These are phyloP conservation scores for Eilema caniola DNA, from an alignment of 2,888 invertebrate species.

Conservation along the genomic window DNA sequence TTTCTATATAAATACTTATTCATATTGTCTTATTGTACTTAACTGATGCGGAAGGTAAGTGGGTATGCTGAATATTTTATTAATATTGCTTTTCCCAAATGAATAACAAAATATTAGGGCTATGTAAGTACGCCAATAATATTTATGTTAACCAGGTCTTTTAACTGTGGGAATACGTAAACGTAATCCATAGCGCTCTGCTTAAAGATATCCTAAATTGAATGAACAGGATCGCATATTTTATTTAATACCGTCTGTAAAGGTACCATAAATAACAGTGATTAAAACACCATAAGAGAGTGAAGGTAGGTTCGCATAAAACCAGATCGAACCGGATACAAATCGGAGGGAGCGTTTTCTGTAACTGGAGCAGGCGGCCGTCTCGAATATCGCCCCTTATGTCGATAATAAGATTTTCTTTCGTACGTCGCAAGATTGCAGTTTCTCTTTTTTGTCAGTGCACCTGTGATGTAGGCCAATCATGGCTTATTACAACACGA, in stretches of 20 bases:
- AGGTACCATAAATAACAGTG: conserved; percentile 67
- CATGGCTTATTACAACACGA: conserved; percentile 76
- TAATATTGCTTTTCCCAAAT: conserved; percentile 3
- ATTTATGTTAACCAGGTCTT: not conserved
- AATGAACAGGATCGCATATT: conserved; percentile 30
- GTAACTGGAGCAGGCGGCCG: conserved; percentile 83
- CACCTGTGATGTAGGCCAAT: conserved; percentile 82
- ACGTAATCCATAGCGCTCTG: conserved; percentile 23
- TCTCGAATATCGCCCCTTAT: conserved; percentile 84
- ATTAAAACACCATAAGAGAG: conserved; percentile 80
- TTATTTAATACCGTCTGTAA: conserved; percentile 54
- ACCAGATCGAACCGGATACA: conserved; percentile 83
- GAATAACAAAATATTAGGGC: not conserved
- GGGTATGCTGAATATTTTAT: not conserved
- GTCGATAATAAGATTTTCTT: conserved; percentile 85
- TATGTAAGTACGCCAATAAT: conserved; percentile 7
- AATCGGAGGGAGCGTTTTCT: conserved; percentile 79
- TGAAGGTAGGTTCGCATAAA: conserved; percentile 77
- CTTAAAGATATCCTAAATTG: conserved; percentile 34
- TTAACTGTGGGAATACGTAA: conserved; percentile 23
- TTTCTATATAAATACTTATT: conserved; percentile 15
- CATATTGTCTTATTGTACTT: conserved; percentile 11
- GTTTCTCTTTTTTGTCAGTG: conserved; percentile 84
- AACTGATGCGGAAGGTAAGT: not conserved
- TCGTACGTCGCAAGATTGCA: conserved; percentile 72